Conservation (phyloP, 2,888 invertebrate species). For the Cheilosia pagana region DNA sequence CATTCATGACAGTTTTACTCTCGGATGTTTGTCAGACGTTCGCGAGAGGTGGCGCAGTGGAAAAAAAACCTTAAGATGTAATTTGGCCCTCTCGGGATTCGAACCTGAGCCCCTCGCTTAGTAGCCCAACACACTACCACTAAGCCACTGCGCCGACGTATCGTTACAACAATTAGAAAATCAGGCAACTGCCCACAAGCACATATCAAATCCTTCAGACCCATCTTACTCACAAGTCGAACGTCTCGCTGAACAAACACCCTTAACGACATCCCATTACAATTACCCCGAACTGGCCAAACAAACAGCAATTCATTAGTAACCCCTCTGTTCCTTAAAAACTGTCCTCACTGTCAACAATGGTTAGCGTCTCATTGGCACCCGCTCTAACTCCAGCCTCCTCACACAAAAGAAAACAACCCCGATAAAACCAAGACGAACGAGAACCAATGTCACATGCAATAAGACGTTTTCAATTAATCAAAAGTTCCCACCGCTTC, state of each 20-base stretch:
- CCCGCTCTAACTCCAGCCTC: not conserved
- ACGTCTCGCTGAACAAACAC: not conserved
- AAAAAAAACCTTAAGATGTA: too few relatives aligned
- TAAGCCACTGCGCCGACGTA: too few relatives aligned
- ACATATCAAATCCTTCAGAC: too few relatives aligned
- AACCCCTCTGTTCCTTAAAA: not conserved
- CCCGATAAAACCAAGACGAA: conserved; percentile 1
- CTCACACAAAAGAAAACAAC: not conserved
- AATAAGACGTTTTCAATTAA: conserved; percentile 72
- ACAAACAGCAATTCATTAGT: conserved; percentile 36
- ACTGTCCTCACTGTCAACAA: conserved; percentile 35
- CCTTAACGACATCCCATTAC: not conserved
- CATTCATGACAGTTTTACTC: too few relatives aligned
- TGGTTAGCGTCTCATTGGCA: conserved; percentile 34
- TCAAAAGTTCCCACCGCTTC: conserved; percentile 59
- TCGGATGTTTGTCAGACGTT: too few relatives aligned
- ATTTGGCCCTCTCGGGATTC: too few relatives aligned
- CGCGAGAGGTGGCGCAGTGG: too few relatives aligned
- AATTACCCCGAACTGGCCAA: not conserved
- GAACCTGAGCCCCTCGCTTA: too few relatives aligned
- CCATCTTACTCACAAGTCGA: not conserved
- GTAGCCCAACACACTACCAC: too few relatives aligned
- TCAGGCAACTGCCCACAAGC: too few relatives aligned
- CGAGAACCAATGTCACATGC: conserved; percentile 59
- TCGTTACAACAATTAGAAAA: too few relatives aligned